A percentile compares a stretch with the other conserved stretches of the same genome.
Conservation (phyloP, 2,113 vertebrate species). For the Petromus typicus region DNA sequence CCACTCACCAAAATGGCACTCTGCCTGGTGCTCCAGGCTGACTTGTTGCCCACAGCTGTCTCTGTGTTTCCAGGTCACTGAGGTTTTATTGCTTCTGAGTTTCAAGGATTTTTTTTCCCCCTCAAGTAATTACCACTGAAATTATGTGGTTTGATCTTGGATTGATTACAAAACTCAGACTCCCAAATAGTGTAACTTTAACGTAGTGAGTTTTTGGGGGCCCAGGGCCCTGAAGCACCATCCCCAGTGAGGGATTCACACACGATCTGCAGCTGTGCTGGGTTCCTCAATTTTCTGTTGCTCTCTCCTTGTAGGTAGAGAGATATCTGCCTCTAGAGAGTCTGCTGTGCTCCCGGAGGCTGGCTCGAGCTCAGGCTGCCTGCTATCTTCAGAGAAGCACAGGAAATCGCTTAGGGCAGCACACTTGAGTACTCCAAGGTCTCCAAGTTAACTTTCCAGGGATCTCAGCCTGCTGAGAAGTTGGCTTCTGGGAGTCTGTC, state of each 20-base stretch:
- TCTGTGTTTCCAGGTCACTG: constrained; percentile 62
- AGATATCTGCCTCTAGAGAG: not conserved
- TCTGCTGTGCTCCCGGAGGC: not conserved
- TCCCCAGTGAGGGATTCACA: not conserved
- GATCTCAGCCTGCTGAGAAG: not conserved
- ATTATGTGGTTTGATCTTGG: constrained; percentile 68
- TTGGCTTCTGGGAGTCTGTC: not conserved
- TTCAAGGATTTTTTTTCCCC: constrained; percentile 43
- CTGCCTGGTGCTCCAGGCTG: constrained; percentile 10
- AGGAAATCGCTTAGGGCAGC: not conserved
- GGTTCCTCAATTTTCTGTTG: not conserved
- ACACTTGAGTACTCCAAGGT: not conserved
- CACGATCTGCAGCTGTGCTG: not conserved
- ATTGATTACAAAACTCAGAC: constrained; percentile 58
- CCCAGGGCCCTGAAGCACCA: not conserved
- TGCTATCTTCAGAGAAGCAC: not conserved
- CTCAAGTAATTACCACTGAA: constrained; percentile 68
- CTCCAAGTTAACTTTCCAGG: constrained; percentile 14
- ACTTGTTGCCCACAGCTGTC: constrained; percentile 5
- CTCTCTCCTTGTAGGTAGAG: not conserved
- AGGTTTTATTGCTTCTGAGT: constrained; percentile 63
- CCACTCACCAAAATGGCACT: too few relatives aligned
- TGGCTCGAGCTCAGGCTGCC: not conserved
- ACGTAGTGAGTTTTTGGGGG: constrained; percentile 37
- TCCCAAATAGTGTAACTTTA: constrained; percentile 32